phyloP scores from a whole-genome alignment of 2,113 vertebrate species.

The Tragelaphus imberbis region DNA sequence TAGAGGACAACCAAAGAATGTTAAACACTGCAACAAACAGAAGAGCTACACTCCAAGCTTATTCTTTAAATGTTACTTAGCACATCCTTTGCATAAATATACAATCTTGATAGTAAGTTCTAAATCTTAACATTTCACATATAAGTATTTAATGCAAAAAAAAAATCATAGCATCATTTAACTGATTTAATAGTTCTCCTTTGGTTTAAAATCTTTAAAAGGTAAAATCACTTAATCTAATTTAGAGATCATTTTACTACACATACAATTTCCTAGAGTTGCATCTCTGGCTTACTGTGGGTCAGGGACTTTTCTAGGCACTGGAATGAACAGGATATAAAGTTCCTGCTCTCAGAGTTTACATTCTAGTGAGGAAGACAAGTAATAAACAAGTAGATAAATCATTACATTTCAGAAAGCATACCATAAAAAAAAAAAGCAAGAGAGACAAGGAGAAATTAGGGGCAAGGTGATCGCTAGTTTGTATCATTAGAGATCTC shows the following conservation, averaged over 20 bases:
- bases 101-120: background rate
- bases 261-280: background rate
- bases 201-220: background rate
- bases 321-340: background rate
- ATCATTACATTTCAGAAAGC: background rate
- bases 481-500: background rate
- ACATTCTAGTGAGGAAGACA: background rate
- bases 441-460: background rate
- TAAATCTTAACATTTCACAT: background rate
- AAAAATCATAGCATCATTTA: background rate
- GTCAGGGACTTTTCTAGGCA: background rate
- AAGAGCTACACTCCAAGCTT: background rate
- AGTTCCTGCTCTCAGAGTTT: background rate
- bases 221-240: background rate
- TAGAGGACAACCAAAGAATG: background rate
- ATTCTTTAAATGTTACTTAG: constrained; percentile 4
- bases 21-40: background rate
- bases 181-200: background rate
- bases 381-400: background rate
- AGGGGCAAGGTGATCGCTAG: background rate
- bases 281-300: background rate
- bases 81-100: background rate
- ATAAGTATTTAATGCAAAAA: background rate
- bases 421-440: background rate
- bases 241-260: background rate